phyloP scores from a whole-genome alignment of 2,113 vertebrate species.

The human (Homo sapiens) region DNA sequence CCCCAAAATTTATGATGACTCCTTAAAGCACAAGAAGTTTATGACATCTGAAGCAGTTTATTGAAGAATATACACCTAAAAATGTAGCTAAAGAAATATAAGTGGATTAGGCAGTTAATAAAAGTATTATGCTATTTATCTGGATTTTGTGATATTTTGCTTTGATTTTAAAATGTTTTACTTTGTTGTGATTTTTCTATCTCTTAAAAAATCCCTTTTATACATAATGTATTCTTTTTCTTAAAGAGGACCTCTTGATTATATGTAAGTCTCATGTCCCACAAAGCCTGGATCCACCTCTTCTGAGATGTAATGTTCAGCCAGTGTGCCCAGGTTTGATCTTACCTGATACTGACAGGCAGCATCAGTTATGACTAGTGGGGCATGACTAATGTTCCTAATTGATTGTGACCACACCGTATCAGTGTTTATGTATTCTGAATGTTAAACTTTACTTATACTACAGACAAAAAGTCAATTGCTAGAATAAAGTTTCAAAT shows the following conservation, averaged over 20 bases:
- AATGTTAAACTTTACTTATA: background rate
- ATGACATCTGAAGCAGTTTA: background rate
- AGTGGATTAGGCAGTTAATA: background rate
- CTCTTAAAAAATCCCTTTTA: background rate
- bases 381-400: background rate
- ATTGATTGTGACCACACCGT: background rate
- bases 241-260: background rate
- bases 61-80: background rate
- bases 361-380: background rate
- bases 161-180: background rate
- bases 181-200: background rate
- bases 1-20: background rate
- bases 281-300: background rate
- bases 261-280: background rate
- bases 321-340: background rate
- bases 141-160: background rate
- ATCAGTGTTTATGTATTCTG: background rate
- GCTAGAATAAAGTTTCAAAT: background rate
- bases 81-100: background rate
- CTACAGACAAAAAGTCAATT: background rate
- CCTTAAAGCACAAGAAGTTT: background rate
- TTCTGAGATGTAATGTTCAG: background rate
- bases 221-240: background rate
- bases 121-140: background rate
- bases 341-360: background rate